Evolutionary conservation across 1,140 invertebrate genomes (phyloP).

Genomic region (Drosophila nasuta): DNA sequence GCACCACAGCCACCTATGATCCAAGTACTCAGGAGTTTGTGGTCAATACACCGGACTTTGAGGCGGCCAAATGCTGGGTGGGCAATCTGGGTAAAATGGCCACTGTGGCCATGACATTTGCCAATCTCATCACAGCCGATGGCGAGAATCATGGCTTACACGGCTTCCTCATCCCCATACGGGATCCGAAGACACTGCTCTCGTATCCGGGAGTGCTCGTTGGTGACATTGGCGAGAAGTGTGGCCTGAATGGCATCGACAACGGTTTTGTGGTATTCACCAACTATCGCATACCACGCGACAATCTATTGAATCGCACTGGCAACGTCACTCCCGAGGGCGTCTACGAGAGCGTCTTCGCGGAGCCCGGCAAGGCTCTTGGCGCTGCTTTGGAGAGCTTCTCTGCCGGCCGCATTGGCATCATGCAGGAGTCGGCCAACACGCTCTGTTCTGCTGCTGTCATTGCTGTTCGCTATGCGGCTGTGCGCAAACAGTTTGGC

Average conservation of each 20-base stretch:
- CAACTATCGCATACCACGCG: conserved; percentile 92
- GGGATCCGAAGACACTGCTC: conserved; percentile 90
- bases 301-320: conserved; percentile 93
- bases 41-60: conserved; percentile 96
- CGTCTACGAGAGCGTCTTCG: conserved; percentile 91
- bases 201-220: conserved; percentile 90
- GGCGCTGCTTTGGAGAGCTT: conserved; percentile 93
- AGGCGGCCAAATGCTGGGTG: conserved; percentile 98
- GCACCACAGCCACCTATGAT: conserved; percentile 96
- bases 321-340: conserved; percentile 95
- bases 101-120: conserved; percentile 95
- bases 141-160: conserved; percentile 94
- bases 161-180: conserved; percentile 92
- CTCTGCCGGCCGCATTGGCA: conserved; percentile 92
- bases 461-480: conserved; percentile 96
- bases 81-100: conserved; percentile 96
- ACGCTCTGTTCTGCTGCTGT: conserved; percentile 90
- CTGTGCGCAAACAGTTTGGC: conserved; percentile 95
- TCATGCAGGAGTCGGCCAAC: conserved; percentile 90
- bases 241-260: conserved; percentile 94
- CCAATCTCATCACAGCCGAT: conserved; percentile 92
- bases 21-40: conserved; percentile 91
- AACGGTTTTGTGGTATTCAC: conserved; percentile 96
- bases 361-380: conserved; percentile 91
- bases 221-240: conserved; percentile 95